Evolutionary conservation across 2,888 invertebrate genomes (phyloP).

Genomic region (Proisotoma minuta): DNA sequence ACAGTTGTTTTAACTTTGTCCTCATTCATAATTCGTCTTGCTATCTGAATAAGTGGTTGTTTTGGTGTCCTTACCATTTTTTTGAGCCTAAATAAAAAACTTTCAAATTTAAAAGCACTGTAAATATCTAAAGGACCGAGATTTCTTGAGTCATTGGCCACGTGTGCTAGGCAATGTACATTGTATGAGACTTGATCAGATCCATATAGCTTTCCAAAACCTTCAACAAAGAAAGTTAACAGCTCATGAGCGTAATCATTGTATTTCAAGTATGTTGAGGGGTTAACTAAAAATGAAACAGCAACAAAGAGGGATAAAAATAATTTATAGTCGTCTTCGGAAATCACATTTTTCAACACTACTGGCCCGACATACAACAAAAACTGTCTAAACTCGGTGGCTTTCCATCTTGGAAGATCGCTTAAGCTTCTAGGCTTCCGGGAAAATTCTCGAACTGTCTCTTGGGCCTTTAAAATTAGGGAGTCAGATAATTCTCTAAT

Average conservation of each 20-base stretch:
- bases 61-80: background rate
- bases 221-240: background rate
- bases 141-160: background rate
- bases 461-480: background rate
- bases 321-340: background rate
- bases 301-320: background rate
- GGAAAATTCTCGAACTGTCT: background rate
- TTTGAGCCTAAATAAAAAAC: background rate
- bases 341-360: background rate
- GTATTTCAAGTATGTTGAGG: background rate
- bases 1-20: background rate
- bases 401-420: background rate
- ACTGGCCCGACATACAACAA: no score
- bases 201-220: background rate
- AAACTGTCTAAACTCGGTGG: background rate
- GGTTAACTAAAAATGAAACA: background rate
- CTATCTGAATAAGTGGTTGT: background rate
- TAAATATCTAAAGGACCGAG: background rate
- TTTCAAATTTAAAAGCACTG: background rate
- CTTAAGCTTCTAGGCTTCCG: background rate
- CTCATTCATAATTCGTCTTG: background rate
- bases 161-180: background rate
- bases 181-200: background rate
- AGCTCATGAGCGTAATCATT: background rate
- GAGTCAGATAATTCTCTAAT: background rate